Conservation (phyloP, 2,888 invertebrate genomes). For the Orchesella flavescens region DNA sequence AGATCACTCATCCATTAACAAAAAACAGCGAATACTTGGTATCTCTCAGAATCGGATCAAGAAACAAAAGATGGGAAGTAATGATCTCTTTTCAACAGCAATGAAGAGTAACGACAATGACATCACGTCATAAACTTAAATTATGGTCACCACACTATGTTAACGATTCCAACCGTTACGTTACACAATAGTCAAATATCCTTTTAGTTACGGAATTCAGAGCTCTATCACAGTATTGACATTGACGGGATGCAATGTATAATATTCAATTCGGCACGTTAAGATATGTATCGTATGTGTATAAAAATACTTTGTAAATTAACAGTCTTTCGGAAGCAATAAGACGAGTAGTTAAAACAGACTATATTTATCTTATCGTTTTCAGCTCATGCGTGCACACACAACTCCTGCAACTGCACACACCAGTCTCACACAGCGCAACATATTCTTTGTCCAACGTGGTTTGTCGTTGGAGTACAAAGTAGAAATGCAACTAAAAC, state of each 20-base stretch:
- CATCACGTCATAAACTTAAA: neutral
- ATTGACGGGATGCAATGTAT: too few relatives aligned
- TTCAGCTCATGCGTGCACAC: too few relatives aligned
- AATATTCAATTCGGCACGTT: too few relatives aligned
- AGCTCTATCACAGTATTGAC: too few relatives aligned
- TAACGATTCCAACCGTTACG: neutral
- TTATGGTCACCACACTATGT: neutral
- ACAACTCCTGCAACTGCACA: neutral
- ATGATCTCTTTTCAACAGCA: neutral
- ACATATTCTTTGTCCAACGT: constrained; percentile 7
- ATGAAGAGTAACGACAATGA: neutral
- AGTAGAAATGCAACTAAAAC: constrained; percentile 15
- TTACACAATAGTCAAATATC: too few relatives aligned
- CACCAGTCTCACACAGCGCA: neutral
- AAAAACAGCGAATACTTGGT: neutral
- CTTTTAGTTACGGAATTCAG: too few relatives aligned
- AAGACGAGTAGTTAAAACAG: too few relatives aligned
- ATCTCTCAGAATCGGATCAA: neutral
- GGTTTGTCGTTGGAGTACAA: constrained; percentile 1
- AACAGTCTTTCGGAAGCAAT: too few relatives aligned
- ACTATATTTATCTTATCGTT: too few relatives aligned
- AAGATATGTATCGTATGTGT: too few relatives aligned
- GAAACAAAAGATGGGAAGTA: neutral
- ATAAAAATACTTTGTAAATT: too few relatives aligned
- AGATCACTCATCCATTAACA: constrained; percentile 23